Conservation (phyloP, 2,888 invertebrate species). For the Orthosia gracilis region DNA sequence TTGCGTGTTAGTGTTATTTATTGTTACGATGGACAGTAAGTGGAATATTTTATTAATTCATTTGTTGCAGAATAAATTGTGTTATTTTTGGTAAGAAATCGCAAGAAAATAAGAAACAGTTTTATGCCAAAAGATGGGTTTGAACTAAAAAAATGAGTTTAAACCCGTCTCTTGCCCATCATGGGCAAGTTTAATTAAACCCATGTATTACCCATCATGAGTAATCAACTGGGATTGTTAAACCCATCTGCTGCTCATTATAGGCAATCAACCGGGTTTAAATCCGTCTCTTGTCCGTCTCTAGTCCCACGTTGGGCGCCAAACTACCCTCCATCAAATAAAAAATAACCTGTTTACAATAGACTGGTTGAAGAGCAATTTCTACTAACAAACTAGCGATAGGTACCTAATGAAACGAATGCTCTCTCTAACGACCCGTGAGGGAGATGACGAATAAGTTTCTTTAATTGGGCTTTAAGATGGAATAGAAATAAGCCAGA, state of each 20-base stretch:
- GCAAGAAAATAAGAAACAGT: not conserved
- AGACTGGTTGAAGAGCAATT: not conserved
- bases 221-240: no score
- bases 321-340: not conserved
- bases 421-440: not conserved
- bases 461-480: no score
- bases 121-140: not conserved
- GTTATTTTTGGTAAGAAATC: not conserved
- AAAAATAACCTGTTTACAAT: not conserved
- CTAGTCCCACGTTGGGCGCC: conserved; percentile 41
- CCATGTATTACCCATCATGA: no score
- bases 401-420: not conserved
- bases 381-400: not conserved
- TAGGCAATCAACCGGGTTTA: no score
- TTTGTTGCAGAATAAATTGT: not conserved
- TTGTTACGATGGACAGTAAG: not conserved
- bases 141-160: no score
- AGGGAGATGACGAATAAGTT: not conserved
- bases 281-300: no score
- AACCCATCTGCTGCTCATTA: no score
- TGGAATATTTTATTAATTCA: not conserved
- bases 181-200: no score
- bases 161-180: no score
- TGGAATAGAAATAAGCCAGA: no score
- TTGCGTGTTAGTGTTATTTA: not conserved